Evolutionary conservation across 2,888 invertebrate genomes (phyloP), one percentile per base, ranked within the genome.

Genomic region (Temnothorax unifasciatus): DNA sequence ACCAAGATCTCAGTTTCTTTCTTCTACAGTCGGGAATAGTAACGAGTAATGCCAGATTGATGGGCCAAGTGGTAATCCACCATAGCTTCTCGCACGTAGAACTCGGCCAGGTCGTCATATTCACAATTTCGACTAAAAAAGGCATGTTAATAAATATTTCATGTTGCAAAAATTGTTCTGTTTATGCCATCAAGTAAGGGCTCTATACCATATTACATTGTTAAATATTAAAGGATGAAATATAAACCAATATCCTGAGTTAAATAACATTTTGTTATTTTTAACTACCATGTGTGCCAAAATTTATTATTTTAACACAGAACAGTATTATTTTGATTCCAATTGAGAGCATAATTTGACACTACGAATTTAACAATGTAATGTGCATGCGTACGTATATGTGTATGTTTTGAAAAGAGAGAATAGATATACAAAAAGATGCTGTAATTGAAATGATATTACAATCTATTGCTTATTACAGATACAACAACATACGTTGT

Each of bases 1-100:
- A 97, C 90, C 92, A 94, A 6, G 91, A 89, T 83, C 84, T 93
- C 34, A 97, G 95, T 25, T 95, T 95, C 0, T 95, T 96, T 79
- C 96, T 96, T 57, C 97, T 95, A 92, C 97, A 97, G 95, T 98
- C 97, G 0, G 98, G 98, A 63, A 98, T 96, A 0, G 98, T 97
- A 41, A 97, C 87, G 94, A 96, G 97, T 6, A 98, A 96, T 1
- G 97, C 52, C 50, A 97, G 95, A 63, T 97, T 96, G 82, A 98
- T 96, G 0, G 98, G 98, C 96, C 97, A 97, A 11, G 97, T 97
- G 1, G 97, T 77, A 0, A 97, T 86, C 96, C 96, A 96, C 96
- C 97, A 97, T 11, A 95, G 74, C 92, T 95, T 96, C 66, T 95
- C 95, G 74, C 93, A 93, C 0, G 90, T 82, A 0, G 96, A 95